Evolutionary conservation across 2,888 invertebrate species (phyloP).

Genomic region (Griposia aprilina): DNA sequence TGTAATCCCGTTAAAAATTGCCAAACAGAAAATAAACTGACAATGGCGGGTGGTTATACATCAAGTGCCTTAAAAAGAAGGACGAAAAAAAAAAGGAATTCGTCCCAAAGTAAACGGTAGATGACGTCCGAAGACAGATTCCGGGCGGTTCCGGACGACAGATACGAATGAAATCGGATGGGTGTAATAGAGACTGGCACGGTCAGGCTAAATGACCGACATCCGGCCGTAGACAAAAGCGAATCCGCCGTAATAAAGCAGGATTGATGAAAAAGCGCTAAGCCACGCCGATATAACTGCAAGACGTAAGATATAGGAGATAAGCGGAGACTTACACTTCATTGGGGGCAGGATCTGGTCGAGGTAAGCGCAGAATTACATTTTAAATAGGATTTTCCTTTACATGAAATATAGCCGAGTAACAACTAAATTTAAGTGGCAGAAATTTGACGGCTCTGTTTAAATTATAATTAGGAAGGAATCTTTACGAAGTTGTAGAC

Average conservation of each 20-base stretch:
- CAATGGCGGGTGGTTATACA: slow-evolving; percentile 84
- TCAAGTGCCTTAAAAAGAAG: slow-evolving; percentile 86
- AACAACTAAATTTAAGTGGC: background rate
- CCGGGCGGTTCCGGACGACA: slow-evolving; percentile 83
- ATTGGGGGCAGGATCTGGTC: background rate
- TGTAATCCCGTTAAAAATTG: slow-evolving; percentile 90
- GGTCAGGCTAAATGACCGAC: slow-evolving; percentile 89
- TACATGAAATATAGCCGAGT: background rate
- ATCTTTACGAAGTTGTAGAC: background rate
- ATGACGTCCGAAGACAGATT: slow-evolving; percentile 87
- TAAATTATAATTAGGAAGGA: background rate
- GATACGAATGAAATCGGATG: slow-evolving; percentile 89
- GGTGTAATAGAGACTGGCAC: slow-evolving; percentile 87
- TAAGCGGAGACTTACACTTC: slow-evolving; percentile 55
- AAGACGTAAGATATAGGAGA: slow-evolving; percentile 65
- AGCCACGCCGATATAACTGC: slow-evolving; percentile 90
- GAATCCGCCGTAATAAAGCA: slow-evolving; percentile 90
- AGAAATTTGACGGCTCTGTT: too few species aligned
- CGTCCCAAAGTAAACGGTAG: slow-evolving; percentile 79
- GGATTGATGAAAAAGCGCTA: slow-evolving; percentile 92
- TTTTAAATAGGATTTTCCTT: background rate
- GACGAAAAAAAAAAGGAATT: slow-evolving; percentile 78
- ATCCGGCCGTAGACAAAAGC: slow-evolving; percentile 89
- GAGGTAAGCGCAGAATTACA: background rate
- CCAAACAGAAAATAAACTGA: slow-evolving; percentile 89